Percentiles rank a stretch among this genome's conserved stretches.
Conservation (phyloP, 2,797 vertebrate genomes). For the Danio albolineatus region DNA sequence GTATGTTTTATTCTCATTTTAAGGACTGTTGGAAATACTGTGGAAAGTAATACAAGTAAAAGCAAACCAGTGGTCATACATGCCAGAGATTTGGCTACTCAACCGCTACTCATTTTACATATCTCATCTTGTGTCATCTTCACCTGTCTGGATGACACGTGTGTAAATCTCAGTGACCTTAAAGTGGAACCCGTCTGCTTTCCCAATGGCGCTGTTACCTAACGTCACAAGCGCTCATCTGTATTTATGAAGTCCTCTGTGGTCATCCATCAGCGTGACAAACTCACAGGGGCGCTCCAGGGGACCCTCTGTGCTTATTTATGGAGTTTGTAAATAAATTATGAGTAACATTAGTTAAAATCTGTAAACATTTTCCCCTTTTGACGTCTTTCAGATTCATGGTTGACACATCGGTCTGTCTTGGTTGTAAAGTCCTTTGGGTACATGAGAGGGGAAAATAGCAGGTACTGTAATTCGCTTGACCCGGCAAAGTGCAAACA, state of each 20-base stretch:
- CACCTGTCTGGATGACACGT: constrained; percentile 51
- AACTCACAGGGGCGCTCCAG: constrained; percentile 61
- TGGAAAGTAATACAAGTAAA: background rate
- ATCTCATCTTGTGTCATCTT: constrained; percentile 15
- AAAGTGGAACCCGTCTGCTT: constrained; percentile 73
- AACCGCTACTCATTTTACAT: background rate
- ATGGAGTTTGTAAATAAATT: constrained; percentile 67
- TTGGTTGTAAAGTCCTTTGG: constrained; percentile 34
- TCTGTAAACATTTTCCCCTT: constrained; percentile 63
- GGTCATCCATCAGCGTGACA: constrained; percentile 70
- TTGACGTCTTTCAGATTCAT: constrained; percentile 55
- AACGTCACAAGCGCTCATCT: constrained; percentile 57
- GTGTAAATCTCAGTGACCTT: constrained; percentile 70
- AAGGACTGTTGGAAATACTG: too few relatives aligned
- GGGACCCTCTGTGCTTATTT: constrained; percentile 67
- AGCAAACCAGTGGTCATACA: background rate
- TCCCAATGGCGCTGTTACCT: constrained; percentile 66
- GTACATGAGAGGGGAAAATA: constrained; percentile 1
- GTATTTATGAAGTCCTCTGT: constrained; percentile 71
- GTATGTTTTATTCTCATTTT: background rate
- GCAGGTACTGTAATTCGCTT: background rate
- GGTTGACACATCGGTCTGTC: constrained; percentile 52
- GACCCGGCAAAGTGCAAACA: background rate
- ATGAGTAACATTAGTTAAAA: constrained; percentile 62
- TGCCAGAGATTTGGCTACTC: background rate